Base-by-base conservation (phyloP, 2,888 invertebrate genomes). In the Autographa gamma region DNA sequence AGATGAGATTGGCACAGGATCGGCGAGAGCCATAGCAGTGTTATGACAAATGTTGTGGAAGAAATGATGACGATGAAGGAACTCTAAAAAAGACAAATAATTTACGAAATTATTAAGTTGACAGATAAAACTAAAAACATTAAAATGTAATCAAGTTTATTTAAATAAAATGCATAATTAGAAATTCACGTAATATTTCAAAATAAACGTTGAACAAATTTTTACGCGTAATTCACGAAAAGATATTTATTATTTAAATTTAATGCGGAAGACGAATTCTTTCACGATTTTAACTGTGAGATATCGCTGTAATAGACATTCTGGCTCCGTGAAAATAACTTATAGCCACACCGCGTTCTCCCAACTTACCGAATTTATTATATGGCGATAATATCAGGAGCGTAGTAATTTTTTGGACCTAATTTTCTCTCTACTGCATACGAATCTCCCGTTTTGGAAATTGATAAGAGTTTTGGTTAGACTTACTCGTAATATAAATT, bases 191-290 rank as follows among this genome's bases (percentile, higher is more conserved):
- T 38, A 25, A 16, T 54, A 43, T 31, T 59, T 38, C 11, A 61
- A 66, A 16, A 43, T 52, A 19, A 19, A 6, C 48, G 2, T 18
- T 41, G 5, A 48, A 9, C 38, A 7, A 18, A 13, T n/a, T 72
- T 64, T 56, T 32, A 48, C 52, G 25, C 41, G 34, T 56, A 34
- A 43, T 32, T 54, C 14, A 11, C 14, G 16, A 41, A 31, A 56
- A 56, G 18, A 59, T 64, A 18, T 67, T 52, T 62, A 59, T 48
- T 60, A 25, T 48, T 48, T 48, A 48, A 48, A 48, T 48, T 66
- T 19, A 61, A 79, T 31, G 48, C 19, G 76, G 48, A 54, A 66
- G 69, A n/a, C 48, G 63, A 74, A 76, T 79, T 69, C 69, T 66
- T 74, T 58, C 75, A 79, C 75, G 60, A 25, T 58, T 66, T 52